phyloP scores from a whole-genome alignment of 2,113 vertebrate species.

The Oreocharis arfaki region DNA sequence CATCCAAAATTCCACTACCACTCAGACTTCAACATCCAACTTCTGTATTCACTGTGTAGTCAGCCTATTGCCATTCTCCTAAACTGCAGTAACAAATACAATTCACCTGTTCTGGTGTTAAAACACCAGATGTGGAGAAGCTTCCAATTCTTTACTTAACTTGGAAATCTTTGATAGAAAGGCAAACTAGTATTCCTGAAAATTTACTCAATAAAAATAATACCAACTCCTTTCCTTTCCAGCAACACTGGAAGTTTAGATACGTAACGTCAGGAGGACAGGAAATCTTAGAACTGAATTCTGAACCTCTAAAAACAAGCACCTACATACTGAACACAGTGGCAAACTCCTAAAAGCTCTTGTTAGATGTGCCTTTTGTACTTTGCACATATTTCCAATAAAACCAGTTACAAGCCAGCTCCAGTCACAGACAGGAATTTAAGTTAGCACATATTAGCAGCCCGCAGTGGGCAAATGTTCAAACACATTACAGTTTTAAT shows the following conservation, averaged over 20 bases:
- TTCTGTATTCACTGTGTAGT: neutral
- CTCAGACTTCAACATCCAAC: accelerated
- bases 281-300: neutral
- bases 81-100: neutral
- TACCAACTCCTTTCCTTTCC: neutral
- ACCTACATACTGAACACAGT: neutral
- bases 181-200: neutral
- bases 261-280: neutral
- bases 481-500: conserved; percentile 68
- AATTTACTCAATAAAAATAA: neutral
- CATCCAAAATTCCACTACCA: neutral
- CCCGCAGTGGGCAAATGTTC: conserved; percentile 62
- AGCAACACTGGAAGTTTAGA: neutral
- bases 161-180: neutral
- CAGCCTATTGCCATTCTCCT: neutral
- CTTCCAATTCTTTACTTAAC: neutral
- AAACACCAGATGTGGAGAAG: neutral
- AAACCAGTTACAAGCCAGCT: neutral
- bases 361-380: neutral
- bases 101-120: neutral
- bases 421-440: conserved; percentile 15
- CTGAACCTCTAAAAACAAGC: neutral
- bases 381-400: neutral
- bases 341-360: neutral
- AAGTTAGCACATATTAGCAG: conserved; percentile 36